Conservation (phyloP, 1,140 invertebrate species). For the Saccostrea echinata region DNA sequence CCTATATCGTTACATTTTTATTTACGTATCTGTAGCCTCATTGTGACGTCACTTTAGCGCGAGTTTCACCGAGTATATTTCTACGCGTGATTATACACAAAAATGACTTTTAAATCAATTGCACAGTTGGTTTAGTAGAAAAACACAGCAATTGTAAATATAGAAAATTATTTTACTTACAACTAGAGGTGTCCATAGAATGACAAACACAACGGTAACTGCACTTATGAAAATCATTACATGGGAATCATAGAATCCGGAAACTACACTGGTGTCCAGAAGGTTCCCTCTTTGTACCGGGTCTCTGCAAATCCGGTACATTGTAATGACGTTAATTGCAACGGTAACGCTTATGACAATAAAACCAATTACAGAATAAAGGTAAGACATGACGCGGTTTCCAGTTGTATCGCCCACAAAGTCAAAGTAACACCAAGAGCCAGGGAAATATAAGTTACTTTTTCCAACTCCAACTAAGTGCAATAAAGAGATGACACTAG, state of each 20-base stretch:
- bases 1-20: too few relatives aligned
- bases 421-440: slow-evolving; percentile 35
- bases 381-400: slow-evolving; percentile 15
- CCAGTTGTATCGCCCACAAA: background rate
- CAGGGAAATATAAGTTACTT: slow-evolving; percentile 11
- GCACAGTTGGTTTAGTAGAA: too few relatives aligned
- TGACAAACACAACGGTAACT: background rate
- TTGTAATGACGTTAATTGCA: background rate
- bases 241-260: background rate
- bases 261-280: background rate
- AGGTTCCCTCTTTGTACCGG: background rate
- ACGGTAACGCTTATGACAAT: background rate
- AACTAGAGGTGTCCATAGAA: background rate
- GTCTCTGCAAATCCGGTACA: background rate
- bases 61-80: too few relatives aligned
- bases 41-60: too few relatives aligned
- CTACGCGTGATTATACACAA: too few relatives aligned
- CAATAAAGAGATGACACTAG: background rate
- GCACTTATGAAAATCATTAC: background rate
- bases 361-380: background rate
- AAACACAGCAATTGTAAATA: too few relatives aligned
- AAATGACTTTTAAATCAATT: too few relatives aligned
- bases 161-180: background rate
- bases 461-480: background rate
- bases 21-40: too few relatives aligned